phyloP scores from a whole-genome alignment of 2,797 vertebrate species.

The Spheniscus humboldti region DNA sequence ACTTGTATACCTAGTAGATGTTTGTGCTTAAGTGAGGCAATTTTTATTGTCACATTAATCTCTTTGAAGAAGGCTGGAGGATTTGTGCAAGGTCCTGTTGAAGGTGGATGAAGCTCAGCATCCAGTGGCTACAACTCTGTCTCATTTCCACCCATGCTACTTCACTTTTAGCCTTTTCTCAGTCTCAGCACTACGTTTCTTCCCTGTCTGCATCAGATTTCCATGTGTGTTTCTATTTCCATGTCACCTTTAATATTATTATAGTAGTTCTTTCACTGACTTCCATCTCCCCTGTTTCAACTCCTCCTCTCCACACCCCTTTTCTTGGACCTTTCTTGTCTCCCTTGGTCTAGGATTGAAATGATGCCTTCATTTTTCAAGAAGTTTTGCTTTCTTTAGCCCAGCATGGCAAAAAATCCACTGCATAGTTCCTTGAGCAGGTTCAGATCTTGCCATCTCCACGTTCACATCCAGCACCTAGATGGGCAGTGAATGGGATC shows the following conservation, averaged over 20 bases:
- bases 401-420: neutral
- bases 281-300: neutral
- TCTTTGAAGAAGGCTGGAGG: neutral
- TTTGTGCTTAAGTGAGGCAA: neutral
- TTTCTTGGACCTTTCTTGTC: neutral
- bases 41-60: neutral
- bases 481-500: neutral
- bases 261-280: neutral
- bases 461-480: neutral
- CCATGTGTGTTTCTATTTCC: neutral
- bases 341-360: neutral
- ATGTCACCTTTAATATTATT: neutral
- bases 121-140: neutral
- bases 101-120: neutral
- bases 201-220: neutral
- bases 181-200: neutral
- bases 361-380: neutral
- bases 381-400: neutral
- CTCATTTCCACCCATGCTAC: neutral
- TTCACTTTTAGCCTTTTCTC: neutral
- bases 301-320: neutral
- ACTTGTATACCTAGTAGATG: neutral
- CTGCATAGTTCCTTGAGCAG: neutral
- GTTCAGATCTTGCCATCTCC: neutral
- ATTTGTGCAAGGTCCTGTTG: neutral